Conservation (phyloP, 2,888 invertebrate genomes). For the Creontiades dilutus region DNA sequence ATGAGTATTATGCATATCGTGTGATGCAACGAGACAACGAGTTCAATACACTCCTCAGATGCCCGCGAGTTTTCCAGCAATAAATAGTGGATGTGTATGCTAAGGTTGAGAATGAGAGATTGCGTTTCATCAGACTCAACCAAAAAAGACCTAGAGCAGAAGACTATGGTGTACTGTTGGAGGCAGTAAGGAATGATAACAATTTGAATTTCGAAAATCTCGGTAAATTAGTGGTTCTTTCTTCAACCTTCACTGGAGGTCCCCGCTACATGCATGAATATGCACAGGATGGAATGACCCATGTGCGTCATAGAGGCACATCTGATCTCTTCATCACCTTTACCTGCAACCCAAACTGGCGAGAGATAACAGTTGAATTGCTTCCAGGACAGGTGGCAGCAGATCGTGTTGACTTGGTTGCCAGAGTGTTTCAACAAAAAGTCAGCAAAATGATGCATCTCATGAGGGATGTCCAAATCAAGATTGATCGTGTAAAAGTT, state of each 20-base stretch:
- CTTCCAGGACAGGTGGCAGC: constrained; percentile 71
- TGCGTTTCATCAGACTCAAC: constrained; percentile 77
- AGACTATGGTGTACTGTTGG: not conserved
- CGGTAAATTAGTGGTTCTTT: constrained; percentile 76
- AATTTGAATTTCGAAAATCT: constrained; percentile 61
- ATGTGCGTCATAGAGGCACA: constrained; percentile 76
- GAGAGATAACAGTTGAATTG: constrained; percentile 75
- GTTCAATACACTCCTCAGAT: no score
- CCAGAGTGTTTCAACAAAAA: not conserved
- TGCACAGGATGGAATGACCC: constrained; percentile 77
- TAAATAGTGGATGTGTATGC: constrained; percentile 78
- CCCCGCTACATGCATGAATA: constrained; percentile 77
- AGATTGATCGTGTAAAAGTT: no score
- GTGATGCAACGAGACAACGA: no score
- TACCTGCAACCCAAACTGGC: constrained; percentile 77
- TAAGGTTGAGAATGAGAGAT: constrained; percentile 77
- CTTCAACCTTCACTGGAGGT: constrained; percentile 76
- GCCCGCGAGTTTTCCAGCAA: no score
- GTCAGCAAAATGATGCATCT: no score
- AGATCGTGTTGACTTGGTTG: not conserved
- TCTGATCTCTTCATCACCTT: constrained; percentile 76
- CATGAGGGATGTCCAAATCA: no score
- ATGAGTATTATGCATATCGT: no score
- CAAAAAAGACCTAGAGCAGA: constrained; percentile 74
- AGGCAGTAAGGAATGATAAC: not conserved